Evolutionary conservation across 2,797 vertebrate genomes (phyloP).

Genomic region (Gallinago nigripennis): DNA sequence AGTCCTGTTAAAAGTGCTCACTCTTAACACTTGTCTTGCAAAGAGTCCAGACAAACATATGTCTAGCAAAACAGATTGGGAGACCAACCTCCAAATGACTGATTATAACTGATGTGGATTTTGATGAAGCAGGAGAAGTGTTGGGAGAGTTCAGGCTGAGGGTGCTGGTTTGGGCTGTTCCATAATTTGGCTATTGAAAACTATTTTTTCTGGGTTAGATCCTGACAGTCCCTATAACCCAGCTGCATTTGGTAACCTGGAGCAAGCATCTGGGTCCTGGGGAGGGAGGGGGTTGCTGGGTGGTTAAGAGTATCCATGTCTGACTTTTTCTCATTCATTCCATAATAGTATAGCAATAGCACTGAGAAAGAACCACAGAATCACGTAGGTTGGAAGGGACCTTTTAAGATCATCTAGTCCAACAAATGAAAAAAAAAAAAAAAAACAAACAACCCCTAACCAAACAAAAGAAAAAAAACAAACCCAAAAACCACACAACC

Average conservation of each 20-base stretch:
- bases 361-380: not conserved
- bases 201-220: not conserved
- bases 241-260: not conserved
- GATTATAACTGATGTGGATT: not conserved
- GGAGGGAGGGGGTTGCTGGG: not conserved
- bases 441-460: too few species aligned
- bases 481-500: too few species aligned
- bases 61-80: not conserved
- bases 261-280: not conserved
- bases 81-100: not conserved
- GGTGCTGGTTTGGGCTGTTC: not conserved
- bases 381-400: too few species aligned
- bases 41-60: not conserved
- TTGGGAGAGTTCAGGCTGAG: accelerated
- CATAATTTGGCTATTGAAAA: not conserved
- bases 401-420: too few species aligned
- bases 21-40: not conserved
- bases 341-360: not conserved
- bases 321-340: not conserved
- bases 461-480: too few species aligned
- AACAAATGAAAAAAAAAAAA: too few species aligned
- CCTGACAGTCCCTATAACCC: not conserved
- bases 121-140: not conserved
- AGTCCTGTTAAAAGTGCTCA: not conserved
- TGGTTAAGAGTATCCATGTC: not conserved